Evolutionary conservation across 1,140 invertebrate genomes (phyloP).

Genomic region (Adelges cooleyi): DNA sequence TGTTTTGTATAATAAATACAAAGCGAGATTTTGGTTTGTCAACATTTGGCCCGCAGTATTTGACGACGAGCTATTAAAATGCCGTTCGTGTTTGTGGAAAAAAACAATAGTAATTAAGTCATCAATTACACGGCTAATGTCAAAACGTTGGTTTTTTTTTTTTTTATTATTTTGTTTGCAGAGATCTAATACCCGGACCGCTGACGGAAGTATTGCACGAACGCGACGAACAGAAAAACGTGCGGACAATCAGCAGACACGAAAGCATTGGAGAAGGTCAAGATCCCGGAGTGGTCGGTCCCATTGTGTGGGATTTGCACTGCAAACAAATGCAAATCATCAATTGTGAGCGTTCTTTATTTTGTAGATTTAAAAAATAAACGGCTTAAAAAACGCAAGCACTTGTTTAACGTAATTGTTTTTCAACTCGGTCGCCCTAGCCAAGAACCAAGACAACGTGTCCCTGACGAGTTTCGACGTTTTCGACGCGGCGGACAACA

Average conservation of each 20-base stretch:
- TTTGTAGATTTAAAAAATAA: too few relatives aligned
- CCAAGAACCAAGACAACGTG: neutral
- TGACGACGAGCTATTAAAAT: too few relatives aligned
- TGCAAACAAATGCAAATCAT: conserved; percentile 39
- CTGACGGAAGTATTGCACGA: conserved; percentile 12
- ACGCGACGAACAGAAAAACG: conserved; percentile 9
- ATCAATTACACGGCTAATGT: neutral
- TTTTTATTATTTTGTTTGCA: conserved; percentile 33
- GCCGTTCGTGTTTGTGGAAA: neutral
- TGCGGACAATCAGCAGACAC: conserved; percentile 40
- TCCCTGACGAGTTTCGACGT: conserved; percentile 19
- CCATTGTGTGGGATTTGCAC: conserved; percentile 66
- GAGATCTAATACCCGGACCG: conserved; percentile 31
- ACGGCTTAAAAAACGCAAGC: too few relatives aligned
- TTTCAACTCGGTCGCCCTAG: too few relatives aligned
- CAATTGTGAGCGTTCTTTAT: too few relatives aligned
- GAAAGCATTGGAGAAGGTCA: conserved; percentile 43
- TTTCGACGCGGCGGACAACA: conserved; percentile 24
- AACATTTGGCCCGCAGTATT: too few relatives aligned
- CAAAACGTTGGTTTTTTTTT: conserved; percentile 1
- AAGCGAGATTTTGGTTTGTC: too few relatives aligned
- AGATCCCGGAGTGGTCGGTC: conserved; percentile 73
- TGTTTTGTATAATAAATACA: too few relatives aligned
- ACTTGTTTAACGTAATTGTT: too few relatives aligned
- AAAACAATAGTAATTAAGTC: neutral